Evolutionary conservation across 2,888 invertebrate species (phyloP), one percentile per base, ranked within the genome.

Genomic region (Tuta absoluta): DNA sequence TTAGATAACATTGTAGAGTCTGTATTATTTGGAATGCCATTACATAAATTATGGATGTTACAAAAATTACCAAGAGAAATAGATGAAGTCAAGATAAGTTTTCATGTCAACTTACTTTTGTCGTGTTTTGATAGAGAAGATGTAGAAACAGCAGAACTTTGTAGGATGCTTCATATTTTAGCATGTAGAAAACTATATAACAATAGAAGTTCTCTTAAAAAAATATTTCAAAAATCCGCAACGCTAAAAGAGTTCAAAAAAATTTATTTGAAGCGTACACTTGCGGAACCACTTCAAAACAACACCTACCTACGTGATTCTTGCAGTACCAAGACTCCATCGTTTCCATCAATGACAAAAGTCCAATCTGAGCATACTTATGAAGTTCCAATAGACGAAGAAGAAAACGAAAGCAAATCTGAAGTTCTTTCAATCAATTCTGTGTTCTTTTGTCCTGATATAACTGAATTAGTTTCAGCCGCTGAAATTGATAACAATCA

Each of bases 361-460:
- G 79, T 78, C 63, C 78, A 79, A 65, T 69, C 72, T 33, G 56
- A 66, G 12, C 70, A 73, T 57, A 65, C 62, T 48, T 67, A 67
- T 41, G 69, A 70, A 1, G 78, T 81, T 61, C 66, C 11, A 51
- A 23, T 23, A 33, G 61, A 61, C 12, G 60, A 41, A 10, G 23
- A n/a, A 19, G 38, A 59, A 33, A n/a, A 19, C n/a, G 8, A 4
- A 38, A 19, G 0, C 11, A 51, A 19, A 12, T n/a, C 62, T 33
- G 62, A 51, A 10, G 12, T 24, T n/a, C 1, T 19, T 66, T 73
- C 79, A 19, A 77, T 87, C 0, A 84, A 79, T 67, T 78, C 79
- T 64, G 75, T 91, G 24, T 90, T 91, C 69, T 85, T 86, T 48
- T 91, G 88, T 69, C 87, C 90, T 8, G 90, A 90, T 71, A 80